Base-by-base conservation (phyloP, 2,888 invertebrate genomes). In the Nasonia oneida region DNA sequence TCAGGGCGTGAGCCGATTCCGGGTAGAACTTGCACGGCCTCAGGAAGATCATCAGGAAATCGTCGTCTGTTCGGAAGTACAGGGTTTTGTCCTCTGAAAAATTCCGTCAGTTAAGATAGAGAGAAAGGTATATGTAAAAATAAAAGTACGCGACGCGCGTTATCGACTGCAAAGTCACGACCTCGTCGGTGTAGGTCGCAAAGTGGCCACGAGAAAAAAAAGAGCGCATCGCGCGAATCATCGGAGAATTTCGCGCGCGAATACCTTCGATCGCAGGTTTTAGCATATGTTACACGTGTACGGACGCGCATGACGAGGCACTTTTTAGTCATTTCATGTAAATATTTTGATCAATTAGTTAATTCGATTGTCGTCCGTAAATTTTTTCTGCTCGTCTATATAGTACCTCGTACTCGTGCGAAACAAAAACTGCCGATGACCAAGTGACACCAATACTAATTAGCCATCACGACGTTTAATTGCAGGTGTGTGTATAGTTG, bases 21-120 rank as follows among this genome's bases (percentile, higher is more conserved):
- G 97, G 96, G 90, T 97, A 97, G 94, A 95, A 98, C 93, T 98
- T 97, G 94, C 96, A 96, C 42, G 97, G 97, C 85, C 98, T 95
- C 84, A 98, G 94, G 91, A 97, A 97, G 87, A 97, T 96, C n/a
- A 95, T 94, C 14, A 98, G 94, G 71, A 96, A 95, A 53, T 97
- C 97, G 89, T 97, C 97, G 89, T 97, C 97, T 70, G 97, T 97
- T 85, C 95, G 95, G 90, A 94, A 97, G 91, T 95, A 94, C 82
- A 97, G 91, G 87, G 96, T 96, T 76, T 95, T 95, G 88, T 95
- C 95, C 89, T 96, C 96, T 94, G 33, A 67, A 29, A n/a, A 57
- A 50, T 12, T 47, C 47, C 10, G 12, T 12, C 12, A 10, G 2
- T 47, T 67, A 67, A 23, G 14, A 75, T 50, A 5, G 4, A 50